phyloP scores from a whole-genome alignment of 2,888 invertebrate genomes.

The Automeris io region DNA sequence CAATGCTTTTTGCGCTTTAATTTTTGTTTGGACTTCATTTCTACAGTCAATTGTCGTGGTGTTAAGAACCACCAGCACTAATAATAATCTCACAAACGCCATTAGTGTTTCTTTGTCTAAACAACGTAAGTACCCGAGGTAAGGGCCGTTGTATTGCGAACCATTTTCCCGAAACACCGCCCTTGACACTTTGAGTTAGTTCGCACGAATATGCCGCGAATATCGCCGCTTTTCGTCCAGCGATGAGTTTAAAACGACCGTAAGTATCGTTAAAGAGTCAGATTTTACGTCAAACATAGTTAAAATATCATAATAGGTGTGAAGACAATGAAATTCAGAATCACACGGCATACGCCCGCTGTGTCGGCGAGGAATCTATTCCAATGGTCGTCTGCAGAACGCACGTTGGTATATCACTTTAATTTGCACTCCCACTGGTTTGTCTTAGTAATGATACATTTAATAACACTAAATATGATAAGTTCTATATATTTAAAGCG shows the following conservation, averaged over 20 bases:
- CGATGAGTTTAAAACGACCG: too few species aligned
- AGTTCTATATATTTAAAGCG: constrained; percentile 19
- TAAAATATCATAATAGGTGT: background rate
- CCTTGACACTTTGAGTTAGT: background rate
- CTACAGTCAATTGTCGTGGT: constrained; percentile 37
- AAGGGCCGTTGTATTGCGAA: constrained; percentile 5
- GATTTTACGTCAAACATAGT: constrained; percentile 3
- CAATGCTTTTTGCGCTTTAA: constrained; percentile 60
- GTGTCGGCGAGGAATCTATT: constrained; percentile 32
- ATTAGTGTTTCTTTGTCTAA: constrained; percentile 44
- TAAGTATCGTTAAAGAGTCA: too few species aligned
- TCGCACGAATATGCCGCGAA: too few species aligned
- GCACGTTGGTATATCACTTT: constrained; percentile 10
- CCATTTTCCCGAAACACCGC: background rate
- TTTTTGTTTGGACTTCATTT: constrained; percentile 56
- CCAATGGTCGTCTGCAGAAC: constrained; percentile 36
- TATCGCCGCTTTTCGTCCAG: too few species aligned
- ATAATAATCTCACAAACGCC: constrained; percentile 51
- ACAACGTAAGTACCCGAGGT: constrained; percentile 18
- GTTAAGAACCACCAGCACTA: constrained; percentile 44
- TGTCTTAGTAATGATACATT: background rate
- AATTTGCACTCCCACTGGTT: background rate
- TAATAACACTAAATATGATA: constrained; percentile 12
- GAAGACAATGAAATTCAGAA: constrained; percentile 9
- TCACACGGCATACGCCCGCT: constrained; percentile 27